A percentile compares a stretch with the other conserved stretches of the same genome.
Evolutionary conservation across 1,140 invertebrate species (phyloP).

Genomic region (Penaeus indicus): DNA sequence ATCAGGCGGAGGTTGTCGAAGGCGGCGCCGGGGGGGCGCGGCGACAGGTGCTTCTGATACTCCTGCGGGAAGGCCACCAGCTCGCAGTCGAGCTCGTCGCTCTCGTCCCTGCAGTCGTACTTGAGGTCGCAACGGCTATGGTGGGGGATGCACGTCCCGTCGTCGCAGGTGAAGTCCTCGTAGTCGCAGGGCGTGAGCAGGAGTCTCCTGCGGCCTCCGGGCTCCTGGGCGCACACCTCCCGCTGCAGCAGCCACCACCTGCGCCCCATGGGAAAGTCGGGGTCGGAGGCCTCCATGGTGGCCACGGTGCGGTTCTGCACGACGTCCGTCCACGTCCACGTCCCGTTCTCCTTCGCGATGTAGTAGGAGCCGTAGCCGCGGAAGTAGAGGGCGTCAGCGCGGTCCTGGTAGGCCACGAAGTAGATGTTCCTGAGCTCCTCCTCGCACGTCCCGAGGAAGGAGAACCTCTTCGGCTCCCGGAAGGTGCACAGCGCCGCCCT

Average conservation of each 20-base stretch:
- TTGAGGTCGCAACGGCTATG: slow-evolving; percentile 55
- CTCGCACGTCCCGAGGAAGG: slow-evolving; percentile 58
- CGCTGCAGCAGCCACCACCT: slow-evolving; percentile 41
- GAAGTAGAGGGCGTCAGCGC: slow-evolving; percentile 30
- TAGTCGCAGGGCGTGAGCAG: slow-evolving; percentile 38
- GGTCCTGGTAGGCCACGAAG: slow-evolving; percentile 51
- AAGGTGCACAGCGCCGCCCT: slow-evolving; percentile 50
- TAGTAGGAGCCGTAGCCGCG: slow-evolving; percentile 61
- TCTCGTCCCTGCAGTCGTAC: slow-evolving; percentile 52
- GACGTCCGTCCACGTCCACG: slow-evolving; percentile 52
- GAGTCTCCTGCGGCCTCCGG: slow-evolving; percentile 24
- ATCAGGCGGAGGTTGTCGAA: not conserved
- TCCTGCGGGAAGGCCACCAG: not conserved
- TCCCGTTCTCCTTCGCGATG: slow-evolving; percentile 35
- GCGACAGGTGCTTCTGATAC: slow-evolving; percentile 35
- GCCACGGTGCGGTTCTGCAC: slow-evolving; percentile 32
- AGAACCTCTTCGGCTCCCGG: slow-evolving; percentile 44
- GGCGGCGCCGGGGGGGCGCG: not conserved
- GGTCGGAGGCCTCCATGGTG: slow-evolving; percentile 17
- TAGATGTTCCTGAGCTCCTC: slow-evolving; percentile 53
- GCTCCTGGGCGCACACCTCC: slow-evolving; percentile 42
- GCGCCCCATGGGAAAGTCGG: slow-evolving; percentile 49
- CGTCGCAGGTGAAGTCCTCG: slow-evolving; percentile 48
- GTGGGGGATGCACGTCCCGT: slow-evolving; percentile 49
- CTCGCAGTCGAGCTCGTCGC: slow-evolving; percentile 9